phyloP scores from a whole-genome alignment of 2,888 invertebrate species.

The Drosophila paracracens region DNA sequence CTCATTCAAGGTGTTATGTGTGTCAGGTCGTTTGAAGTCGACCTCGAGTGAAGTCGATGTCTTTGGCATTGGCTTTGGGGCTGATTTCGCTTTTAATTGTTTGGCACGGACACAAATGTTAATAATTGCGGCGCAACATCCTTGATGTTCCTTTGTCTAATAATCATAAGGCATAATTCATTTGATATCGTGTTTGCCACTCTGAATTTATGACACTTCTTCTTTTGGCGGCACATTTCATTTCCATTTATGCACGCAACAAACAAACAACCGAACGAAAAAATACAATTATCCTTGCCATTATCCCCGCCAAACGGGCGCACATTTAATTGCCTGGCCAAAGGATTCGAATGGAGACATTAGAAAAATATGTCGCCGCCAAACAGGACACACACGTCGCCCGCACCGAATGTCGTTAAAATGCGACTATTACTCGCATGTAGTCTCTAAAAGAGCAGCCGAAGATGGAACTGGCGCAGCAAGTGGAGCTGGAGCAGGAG shows the following conservation, averaged over 20 bases:
- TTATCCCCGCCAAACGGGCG: slow-evolving; percentile 20
- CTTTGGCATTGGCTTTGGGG: slow-evolving; percentile 41
- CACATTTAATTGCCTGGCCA: slow-evolving; percentile 77
- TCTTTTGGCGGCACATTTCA: slow-evolving; percentile 32
- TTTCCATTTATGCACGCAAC: slow-evolving; percentile 55
- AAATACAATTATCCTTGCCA: slow-evolving; percentile 70
- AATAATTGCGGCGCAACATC: slow-evolving; percentile 72
- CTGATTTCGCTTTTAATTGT: slow-evolving; percentile 73
- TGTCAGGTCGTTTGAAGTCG: slow-evolving; percentile 60
- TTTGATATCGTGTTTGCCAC: slow-evolving; percentile 65
- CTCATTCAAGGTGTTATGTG: slow-evolving; percentile 56
- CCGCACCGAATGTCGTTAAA: slow-evolving; percentile 60
- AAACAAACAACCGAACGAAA: background rate
- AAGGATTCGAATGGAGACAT: slow-evolving; percentile 82
- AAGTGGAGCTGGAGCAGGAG: background rate
- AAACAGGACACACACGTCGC: slow-evolving; percentile 65
- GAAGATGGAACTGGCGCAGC: background rate
- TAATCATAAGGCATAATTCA: slow-evolving; percentile 79
- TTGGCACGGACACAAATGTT: slow-evolving; percentile 71
- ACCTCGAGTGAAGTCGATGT: slow-evolving; percentile 41
- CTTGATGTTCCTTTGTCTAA: slow-evolving; percentile 70
- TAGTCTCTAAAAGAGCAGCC: slow-evolving; percentile 12
- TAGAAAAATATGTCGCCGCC: slow-evolving; percentile 82
- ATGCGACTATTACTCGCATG: slow-evolving; percentile 51
- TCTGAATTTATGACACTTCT: slow-evolving; percentile 69